Percentiles rank a stretch among this genome's conserved stretches.
phyloP scores from a whole-genome alignment of 2,797 vertebrate genomes.

The Centropyge bicolor region DNA sequence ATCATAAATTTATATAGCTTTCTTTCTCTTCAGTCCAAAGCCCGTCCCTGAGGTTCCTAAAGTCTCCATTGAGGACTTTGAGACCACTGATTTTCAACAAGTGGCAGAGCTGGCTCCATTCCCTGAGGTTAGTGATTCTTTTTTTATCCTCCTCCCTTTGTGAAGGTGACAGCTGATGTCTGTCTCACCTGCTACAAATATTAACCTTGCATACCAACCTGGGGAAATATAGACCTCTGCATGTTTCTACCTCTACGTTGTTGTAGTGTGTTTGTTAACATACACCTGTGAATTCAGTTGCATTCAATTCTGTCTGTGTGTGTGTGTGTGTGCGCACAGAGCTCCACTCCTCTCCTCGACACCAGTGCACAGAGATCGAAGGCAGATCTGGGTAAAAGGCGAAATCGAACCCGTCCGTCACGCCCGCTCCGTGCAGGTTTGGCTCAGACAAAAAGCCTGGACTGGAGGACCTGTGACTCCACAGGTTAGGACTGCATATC shows the following conservation, averaged over 20 bases:
- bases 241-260: background rate
- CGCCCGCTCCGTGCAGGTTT: slow-evolving; percentile 74
- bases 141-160: background rate
- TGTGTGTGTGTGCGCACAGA: slow-evolving; percentile 76
- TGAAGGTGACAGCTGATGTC: background rate
- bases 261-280: background rate
- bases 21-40: slow-evolving; percentile 51
- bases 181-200: slow-evolving; percentile 1
- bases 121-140: slow-evolving; percentile 77
- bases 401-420: slow-evolving; percentile 83
- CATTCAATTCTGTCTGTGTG: slow-evolving; percentile 21
- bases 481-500: slow-evolving; percentile 83
- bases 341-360: slow-evolving; percentile 86
- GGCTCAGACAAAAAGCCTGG: slow-evolving; percentile 9
- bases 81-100: slow-evolving; percentile 15
- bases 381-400: slow-evolving; percentile 86
- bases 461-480: slow-evolving; percentile 88
- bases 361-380: slow-evolving; percentile 88
- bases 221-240: background rate
- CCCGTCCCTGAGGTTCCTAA: slow-evolving; percentile 35
- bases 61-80: slow-evolving; percentile 32
- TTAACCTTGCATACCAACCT: slow-evolving; percentile 1
- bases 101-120: slow-evolving; percentile 60
- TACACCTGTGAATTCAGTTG: background rate
- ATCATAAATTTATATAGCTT: background rate